Percentiles rank a stretch among this genome's conserved stretches.
Evolutionary conservation across 1,140 invertebrate species (phyloP).

Genomic region (Patella vulgata): DNA sequence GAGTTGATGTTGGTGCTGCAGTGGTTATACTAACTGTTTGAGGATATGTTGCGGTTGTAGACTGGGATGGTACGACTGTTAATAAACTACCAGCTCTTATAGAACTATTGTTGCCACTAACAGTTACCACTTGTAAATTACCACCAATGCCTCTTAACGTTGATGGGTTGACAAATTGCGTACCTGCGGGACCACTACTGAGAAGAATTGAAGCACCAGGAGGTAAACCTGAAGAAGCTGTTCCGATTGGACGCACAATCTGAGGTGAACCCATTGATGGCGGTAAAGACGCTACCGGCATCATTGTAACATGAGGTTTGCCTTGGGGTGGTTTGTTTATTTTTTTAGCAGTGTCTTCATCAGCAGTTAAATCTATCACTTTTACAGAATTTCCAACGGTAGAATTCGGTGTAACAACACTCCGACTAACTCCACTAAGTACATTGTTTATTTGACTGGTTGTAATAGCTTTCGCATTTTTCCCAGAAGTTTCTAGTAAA

Average conservation of each 20-base stretch:
- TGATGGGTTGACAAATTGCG: too few species aligned
- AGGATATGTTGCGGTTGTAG: constrained; percentile 8
- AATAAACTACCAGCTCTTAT: neutral
- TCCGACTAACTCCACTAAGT: too few species aligned
- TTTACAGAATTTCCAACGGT: neutral
- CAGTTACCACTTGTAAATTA: neutral
- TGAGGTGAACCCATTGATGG: neutral
- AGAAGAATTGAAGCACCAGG: neutral
- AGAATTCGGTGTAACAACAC: too few species aligned
- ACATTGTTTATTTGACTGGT: too few species aligned
- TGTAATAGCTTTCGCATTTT: too few species aligned
- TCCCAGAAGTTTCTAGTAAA: too few species aligned
- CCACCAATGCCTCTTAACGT: too few species aligned
- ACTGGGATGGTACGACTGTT: constrained; percentile 6
- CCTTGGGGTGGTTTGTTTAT: neutral
- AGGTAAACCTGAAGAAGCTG: neutral
- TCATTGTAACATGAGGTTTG: neutral
- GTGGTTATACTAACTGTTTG: constrained; percentile 1
- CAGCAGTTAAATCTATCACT: constrained; percentile 24
- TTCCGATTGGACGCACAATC: neutral
- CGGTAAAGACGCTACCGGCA: neutral
- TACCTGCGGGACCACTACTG: neutral
- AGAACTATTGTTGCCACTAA: neutral
- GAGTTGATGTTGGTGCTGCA: neutral
- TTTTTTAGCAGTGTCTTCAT: constrained; percentile 12